phyloP scores from a whole-genome alignment of 1,140 invertebrate genomes.

The Pachypeltis micranthus region DNA sequence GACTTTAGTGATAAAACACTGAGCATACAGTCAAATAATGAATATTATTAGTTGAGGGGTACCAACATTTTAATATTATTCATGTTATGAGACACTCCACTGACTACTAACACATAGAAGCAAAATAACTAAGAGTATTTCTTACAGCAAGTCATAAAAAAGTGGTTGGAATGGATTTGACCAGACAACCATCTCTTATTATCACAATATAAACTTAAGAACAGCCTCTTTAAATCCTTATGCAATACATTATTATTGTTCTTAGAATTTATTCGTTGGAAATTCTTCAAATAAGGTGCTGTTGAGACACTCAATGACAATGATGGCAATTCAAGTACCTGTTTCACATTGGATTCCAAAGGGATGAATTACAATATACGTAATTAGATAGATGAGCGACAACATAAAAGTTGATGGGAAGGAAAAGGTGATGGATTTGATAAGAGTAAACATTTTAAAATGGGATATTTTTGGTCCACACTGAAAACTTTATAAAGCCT shows the following conservation, averaged over 20 bases:
- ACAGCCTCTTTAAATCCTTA: slow-evolving; percentile 7
- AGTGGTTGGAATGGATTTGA: background rate
- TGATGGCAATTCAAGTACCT: background rate
- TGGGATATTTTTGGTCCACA: slow-evolving; percentile 3
- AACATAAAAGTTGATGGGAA: too few relatives aligned
- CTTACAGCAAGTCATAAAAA: slow-evolving; percentile 6
- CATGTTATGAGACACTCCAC: slow-evolving; percentile 2
- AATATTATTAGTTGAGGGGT: slow-evolving; percentile 9
- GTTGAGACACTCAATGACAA: background rate
- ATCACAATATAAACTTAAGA: slow-evolving; percentile 8
- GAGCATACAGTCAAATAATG: slow-evolving; percentile 7
- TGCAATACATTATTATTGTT: slow-evolving; percentile 2
- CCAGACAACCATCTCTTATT: slow-evolving; percentile 9
- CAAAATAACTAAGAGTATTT: slow-evolving; percentile 2
- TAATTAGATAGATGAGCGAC: too few relatives aligned
- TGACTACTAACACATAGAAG: slow-evolving; percentile 5
- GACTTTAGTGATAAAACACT: slow-evolving; percentile 8
- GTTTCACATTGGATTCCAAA: too few relatives aligned
- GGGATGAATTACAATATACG: too few relatives aligned
- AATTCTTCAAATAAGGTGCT: background rate
- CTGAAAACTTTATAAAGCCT: background rate
- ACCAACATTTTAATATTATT: slow-evolving; percentile 1
- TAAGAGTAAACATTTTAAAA: too few relatives aligned
- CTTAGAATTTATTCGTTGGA: slow-evolving; percentile 2
- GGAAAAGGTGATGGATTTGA: too few relatives aligned